Percentiles rank a stretch among this genome's conserved stretches.
Conservation (phyloP, 2,888 invertebrate genomes). For the Leptopilina drosophilae region DNA sequence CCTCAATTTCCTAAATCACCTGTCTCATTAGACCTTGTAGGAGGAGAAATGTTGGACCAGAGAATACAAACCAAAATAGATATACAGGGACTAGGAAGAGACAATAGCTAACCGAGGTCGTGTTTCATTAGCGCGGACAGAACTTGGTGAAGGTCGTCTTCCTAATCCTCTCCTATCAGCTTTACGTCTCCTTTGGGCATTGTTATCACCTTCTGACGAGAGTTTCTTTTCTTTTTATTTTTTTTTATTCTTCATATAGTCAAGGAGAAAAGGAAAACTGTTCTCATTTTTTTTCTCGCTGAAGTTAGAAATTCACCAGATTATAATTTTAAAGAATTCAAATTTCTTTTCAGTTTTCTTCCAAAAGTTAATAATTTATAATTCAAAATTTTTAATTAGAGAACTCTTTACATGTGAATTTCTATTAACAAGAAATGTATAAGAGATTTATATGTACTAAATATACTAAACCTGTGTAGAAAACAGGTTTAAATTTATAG, state of each 20-base stretch:
- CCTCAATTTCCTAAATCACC: constrained; percentile 32
- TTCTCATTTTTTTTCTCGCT: too few species aligned
- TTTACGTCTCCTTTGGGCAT: constrained; percentile 6
- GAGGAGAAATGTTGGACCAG: constrained; percentile 10
- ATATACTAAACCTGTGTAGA: too few species aligned
- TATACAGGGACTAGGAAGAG: background rate
- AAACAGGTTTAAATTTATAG: too few species aligned
- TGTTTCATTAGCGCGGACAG: constrained; percentile 70
- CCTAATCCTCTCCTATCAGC: constrained; percentile 15
- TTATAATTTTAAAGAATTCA: too few species aligned
- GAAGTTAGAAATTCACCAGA: too few species aligned
- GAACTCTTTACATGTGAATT: too few species aligned
- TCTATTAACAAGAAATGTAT: too few species aligned
- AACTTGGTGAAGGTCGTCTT: constrained; percentile 53
- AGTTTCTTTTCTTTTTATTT: background rate
- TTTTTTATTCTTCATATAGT: too few species aligned
- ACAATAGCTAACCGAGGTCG: constrained; percentile 70
- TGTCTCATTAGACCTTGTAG: constrained; percentile 31
- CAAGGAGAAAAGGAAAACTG: constrained; percentile 4
- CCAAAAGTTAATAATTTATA: too few species aligned
- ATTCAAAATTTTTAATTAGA: too few species aligned
- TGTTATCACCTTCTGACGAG: background rate
- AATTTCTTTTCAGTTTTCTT: too few species aligned
- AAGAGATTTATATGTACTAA: too few species aligned
- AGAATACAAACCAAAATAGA: constrained; percentile 25